Evolutionary conservation across 1,140 invertebrate species (phyloP), one percentile per base, ranked within the genome.

Genomic region (Drosophila mojavensis): DNA sequence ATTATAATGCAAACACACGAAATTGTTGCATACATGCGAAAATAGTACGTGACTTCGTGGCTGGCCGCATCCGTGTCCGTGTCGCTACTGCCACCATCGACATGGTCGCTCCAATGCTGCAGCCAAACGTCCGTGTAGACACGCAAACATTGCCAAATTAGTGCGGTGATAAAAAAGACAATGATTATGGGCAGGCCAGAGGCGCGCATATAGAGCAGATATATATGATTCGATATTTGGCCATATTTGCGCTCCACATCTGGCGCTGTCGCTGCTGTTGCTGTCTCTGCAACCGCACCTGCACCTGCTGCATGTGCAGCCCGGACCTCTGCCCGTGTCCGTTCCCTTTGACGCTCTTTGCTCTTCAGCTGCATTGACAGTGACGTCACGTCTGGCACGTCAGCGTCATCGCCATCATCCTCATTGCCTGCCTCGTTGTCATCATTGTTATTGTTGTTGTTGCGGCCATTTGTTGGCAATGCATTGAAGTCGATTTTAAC

Each of bases 121-220:
- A 96, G 85, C 94, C 95, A 96, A 75, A 95, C 93, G 91, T 95
- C 95, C 45, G 94, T 94, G 73, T 93, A 94, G 36, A 95, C 93
- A 64, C 94, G 93, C 56, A 95, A 79, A 66, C 92, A 92, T 92
- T 95, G 94, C 92, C 94, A 95, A 60, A 93, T 92, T 67, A 95
- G 74, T 50, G 94, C 93, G 15, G 94, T 93, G 43, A 93, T 77
- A 61, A 95, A 90, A 82, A 94, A 96, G 68, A 90, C 82, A 15
- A 94, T 51, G 60, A 93, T 93, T 60, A 94, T 91, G 41, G 93
- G 75, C 53, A 94, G 80, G 1, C 95, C 95, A 79, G 95, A 96
- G 15, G 95, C 94, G 56, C 92, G 93, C 63, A 95, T 89, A 79
- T 96, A 96, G 33, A 93, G 91, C 50, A 94, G 72, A 92, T 96